Evolutionary conservation across 2,113 vertebrate genomes (phyloP), one percentile per base, ranked within the genome.

Genomic region (Cyanoramphus novaezelandiae): DNA sequence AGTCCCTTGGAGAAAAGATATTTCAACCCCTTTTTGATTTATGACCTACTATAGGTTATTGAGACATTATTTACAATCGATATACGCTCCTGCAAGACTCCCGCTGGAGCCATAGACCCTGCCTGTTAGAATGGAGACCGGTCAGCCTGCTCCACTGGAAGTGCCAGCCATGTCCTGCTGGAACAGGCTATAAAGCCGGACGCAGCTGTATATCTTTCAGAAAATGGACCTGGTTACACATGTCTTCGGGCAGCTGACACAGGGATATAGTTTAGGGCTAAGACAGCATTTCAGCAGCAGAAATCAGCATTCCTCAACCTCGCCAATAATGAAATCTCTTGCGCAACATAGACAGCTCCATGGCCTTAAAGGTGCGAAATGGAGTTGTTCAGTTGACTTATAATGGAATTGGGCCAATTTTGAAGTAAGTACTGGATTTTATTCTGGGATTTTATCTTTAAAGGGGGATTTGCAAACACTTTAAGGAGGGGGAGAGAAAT

Each of bases 21-120:
- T 95, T 95, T 96, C 89, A 94, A 96, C 92, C 96, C 92, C 59
- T 92, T 91, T 97, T 94, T 97, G 97, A 98, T 97, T 97, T 97
- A 97, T 92, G 94, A 90, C 75, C 92, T 95, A 92, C 95, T 95
- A 92, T 92, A 93, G 94, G 93, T 97, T 96, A 98, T 97, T 97
- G 97, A 98, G 97, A 97, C 75, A 88, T 98, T 97, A 98, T 98
- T 98, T 97, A 96, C 88, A 87, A 97, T 97, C 94, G 6, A 97
- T 97, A 96, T 80, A 79, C 35, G 75, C 95, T 85, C 90, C 97
- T 92, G 79, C 93, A 97, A 82, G 92, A 60, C 90, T 97, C 97
- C 96, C 94, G 23, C 96, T 33, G 94, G 97, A 97, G 96, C 91
- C 83, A 89, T 93, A 96, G 96, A 93, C 84, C 88, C 81, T 80